Base-by-base conservation (phyloP, 1,140 invertebrate genomes). In the Pseudomyrmex concolor region DNA sequence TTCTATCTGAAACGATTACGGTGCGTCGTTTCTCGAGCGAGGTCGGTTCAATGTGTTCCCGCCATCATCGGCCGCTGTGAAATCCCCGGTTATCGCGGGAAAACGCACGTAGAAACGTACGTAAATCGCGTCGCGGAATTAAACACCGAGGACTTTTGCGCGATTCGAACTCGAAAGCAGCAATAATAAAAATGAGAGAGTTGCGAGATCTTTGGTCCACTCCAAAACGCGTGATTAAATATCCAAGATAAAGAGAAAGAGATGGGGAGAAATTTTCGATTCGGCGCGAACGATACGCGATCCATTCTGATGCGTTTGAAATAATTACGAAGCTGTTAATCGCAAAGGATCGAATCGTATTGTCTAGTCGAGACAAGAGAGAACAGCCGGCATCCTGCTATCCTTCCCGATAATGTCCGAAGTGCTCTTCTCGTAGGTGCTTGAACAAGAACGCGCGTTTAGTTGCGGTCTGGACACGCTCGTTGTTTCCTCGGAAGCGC, bases 301-400 rank as follows among this genome's bases (percentile, higher is more conserved):
- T 83, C 19, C 81, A 54, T 64, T 74, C 81, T 74, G 62, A 59
- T 55, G 59, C 62, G 62, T 10, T 19, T 5, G 34, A 34, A 34
- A 48, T 85, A 89, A 89, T 85, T 64, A 72, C 67, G 51, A 85
- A 83, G 77, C 77, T 59, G 85, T 84, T 67, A 64, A 73, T 73
- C 54, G 55, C 43, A 62, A 70, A 85, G 57, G 66, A 87, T 85
- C 73, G 68, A 59, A 83, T 34, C 59, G 71, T 78, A 89, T 89
- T 88, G 87, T 89, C 78, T 59, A 78, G 22, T 43, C 72, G 45
- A 59, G 81, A 64, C 13, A 50, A 73, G 62, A 64, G 22, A 73
- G 43, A 74, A 72, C 63, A 60, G 54, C 51, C 76, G 55, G 66
- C 78, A 88, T 78, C 48, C 64, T 54, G 60, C 48, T 54, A 71